Evolutionary conservation across 2,888 invertebrate species (phyloP).

Genomic region (Bembecia ichneumoniformis): DNA sequence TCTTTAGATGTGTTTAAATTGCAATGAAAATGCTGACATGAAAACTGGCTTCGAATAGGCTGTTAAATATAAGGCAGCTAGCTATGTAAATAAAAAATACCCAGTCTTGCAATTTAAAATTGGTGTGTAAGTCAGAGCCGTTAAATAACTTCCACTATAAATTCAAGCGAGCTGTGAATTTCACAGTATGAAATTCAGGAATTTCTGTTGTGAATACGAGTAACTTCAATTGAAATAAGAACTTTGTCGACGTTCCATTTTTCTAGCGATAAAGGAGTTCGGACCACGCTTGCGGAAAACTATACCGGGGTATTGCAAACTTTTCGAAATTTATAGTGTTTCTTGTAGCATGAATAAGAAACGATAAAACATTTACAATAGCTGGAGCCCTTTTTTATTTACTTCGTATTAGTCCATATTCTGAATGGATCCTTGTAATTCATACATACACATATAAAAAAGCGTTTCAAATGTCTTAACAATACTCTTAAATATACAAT

Average conservation of each 20-base stretch:
- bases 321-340: not conserved
- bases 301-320: not conserved
- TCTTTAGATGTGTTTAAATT: no score
- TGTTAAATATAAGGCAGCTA: no score
- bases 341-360: not conserved
- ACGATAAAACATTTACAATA: not conserved
- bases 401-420: no score
- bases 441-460: no score
- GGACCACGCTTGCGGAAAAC: not conserved
- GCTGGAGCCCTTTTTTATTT: no score
- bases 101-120: not conserved
- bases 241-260: slow-evolving; percentile 28
- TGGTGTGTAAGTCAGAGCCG: not conserved
- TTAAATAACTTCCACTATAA: slow-evolving; percentile 31
- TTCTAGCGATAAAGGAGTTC: slow-evolving; percentile 24
- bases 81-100: no score
- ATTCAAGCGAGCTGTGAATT: slow-evolving; percentile 27
- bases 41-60: no score
- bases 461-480: no score
- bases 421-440: no score
- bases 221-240: slow-evolving; percentile 43
- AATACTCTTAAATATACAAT: no score
- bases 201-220: slow-evolving; percentile 25
- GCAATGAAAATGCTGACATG: no score
- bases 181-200: slow-evolving; percentile 25